Conservation (phyloP, 2,888 invertebrate genomes). For the Ichneumoninae sp. region DNA sequence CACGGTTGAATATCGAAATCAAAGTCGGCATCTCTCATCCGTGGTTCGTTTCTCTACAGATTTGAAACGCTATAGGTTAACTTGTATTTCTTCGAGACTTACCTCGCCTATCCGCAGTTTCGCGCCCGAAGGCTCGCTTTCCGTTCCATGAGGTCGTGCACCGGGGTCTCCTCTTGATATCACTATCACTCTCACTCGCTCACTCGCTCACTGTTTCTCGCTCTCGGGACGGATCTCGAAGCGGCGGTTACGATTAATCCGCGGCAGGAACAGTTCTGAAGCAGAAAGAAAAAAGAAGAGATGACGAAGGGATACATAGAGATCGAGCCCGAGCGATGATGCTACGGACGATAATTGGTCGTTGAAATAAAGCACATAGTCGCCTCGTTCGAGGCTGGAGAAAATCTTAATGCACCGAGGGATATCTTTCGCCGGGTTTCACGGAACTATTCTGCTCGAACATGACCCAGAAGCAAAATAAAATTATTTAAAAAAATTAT, state of each 20-base stretch:
- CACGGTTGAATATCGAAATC: conserved; percentile 68
- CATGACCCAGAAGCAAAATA: not conserved
- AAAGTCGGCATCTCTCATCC: conserved; percentile 69
- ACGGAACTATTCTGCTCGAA: conserved; percentile 2
- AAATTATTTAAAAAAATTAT: not conserved
- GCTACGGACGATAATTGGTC: conserved; percentile 82
- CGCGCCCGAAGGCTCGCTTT: conserved; percentile 65
- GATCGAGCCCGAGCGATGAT: conserved; percentile 76
- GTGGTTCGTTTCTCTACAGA: conserved; percentile 49
- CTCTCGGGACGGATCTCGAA: conserved; percentile 62
- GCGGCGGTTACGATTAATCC: conserved; percentile 69
- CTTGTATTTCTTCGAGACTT: conserved; percentile 42
- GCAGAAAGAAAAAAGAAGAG: conserved; percentile 57
- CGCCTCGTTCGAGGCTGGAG: conserved; percentile 1
- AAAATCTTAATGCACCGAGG: conserved; percentile 17
- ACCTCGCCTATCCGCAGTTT: conserved; percentile 60
- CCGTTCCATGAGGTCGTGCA: conserved; percentile 64
- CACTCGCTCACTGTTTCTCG: not conserved
- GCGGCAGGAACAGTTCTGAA: conserved; percentile 60
- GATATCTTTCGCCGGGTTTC: conserved; percentile 13
- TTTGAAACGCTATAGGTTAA: conserved; percentile 2
- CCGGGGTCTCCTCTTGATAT: conserved; percentile 39
- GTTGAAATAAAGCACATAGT: conserved; percentile 65
- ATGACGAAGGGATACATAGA: conserved; percentile 63
- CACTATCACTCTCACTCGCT: not conserved